Evolutionary conservation across 2,797 vertebrate genomes (phyloP), one percentile per base, ranked within the genome.

Genomic region (Microcaecilia unicolor): DNA sequence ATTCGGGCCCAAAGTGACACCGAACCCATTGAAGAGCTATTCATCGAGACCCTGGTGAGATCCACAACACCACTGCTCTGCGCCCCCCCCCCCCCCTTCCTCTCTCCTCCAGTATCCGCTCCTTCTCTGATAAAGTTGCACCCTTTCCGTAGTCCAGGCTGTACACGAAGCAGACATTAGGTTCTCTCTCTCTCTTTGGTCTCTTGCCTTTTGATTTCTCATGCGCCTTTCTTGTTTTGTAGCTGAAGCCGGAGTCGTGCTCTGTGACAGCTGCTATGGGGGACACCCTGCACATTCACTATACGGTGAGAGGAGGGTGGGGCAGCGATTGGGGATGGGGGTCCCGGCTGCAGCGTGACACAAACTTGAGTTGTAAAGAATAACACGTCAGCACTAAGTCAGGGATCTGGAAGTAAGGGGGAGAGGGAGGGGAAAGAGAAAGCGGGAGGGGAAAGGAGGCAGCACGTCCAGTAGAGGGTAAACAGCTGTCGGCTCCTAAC

Each of bases 231-330:
- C 18, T 18, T 22, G 18, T 50, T 39, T 14, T 42, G n/a, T 31
- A 95, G 92, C 86, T 81, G 64, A 67, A 81, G 44, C 84, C 93
- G 1, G 88, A 93, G 46, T 81, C 71, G 45, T 98, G 93, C 46
- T 65, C 72, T 13, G 67, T 87, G 29, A 62, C 69, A 18, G 87
- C 92, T 28, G 58, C 49, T 7, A 64, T 82, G 55, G 93, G 93
- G 55, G 93, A 97, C 80, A 92, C 90, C 36, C 72, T 96, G 33
- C 80, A 79, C 10, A 91, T 97, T 51, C 93, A 96, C 65, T 97
- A 97, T 71, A 96, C 91, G 79, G 93, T 97, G 62, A 88, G 81
- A 20, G 10, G 24, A 28, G 25, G 23, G 26, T 3, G 13, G 37
- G 43, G 55, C 34, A 54, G 43, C 29, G 24, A 43, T 47, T 6